Evolutionary conservation across 2,888 invertebrate species (phyloP).

Genomic region (Cantharis lateralis): DNA sequence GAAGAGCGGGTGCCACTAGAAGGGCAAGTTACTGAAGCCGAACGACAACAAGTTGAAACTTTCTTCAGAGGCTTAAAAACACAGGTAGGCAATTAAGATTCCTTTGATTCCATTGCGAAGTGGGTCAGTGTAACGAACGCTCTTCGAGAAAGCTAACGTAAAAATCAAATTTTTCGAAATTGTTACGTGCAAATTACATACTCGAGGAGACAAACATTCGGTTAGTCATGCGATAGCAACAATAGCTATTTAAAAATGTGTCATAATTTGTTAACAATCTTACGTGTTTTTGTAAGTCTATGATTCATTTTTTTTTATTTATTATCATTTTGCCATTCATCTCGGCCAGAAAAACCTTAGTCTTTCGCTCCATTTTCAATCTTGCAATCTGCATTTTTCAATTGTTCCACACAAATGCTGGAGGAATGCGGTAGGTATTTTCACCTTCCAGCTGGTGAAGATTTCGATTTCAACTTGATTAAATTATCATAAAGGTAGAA

Average conservation of each 20-base stretch:
- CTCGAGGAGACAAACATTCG: background rate
- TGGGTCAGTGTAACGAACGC: background rate
- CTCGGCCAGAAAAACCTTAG: no score
- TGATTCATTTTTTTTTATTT: background rate
- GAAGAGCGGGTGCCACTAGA: constrained; percentile 53
- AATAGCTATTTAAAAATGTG: background rate
- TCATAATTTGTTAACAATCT: background rate
- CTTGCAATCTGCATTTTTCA: no score
- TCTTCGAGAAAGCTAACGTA: background rate
- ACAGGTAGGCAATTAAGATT: constrained; percentile 56
- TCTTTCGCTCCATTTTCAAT: no score
- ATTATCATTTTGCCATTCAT: no score
- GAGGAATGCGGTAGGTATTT: no score
- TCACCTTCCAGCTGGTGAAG: no score
- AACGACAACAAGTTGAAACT: constrained; percentile 71
- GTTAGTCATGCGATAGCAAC: background rate
- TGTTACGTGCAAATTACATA: background rate
- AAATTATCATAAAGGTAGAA: no score
- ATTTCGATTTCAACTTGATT: no score
- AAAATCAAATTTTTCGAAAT: background rate
- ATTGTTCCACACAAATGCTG: no score
- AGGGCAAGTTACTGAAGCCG: constrained; percentile 64
- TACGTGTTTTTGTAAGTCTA: background rate
- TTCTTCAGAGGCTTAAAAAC: constrained; percentile 79
- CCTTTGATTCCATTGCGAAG: background rate